Evolutionary conservation across 2,797 vertebrate genomes (phyloP), one percentile per base, ranked within the genome.

Genomic region (Dryobates pubescens): DNA sequence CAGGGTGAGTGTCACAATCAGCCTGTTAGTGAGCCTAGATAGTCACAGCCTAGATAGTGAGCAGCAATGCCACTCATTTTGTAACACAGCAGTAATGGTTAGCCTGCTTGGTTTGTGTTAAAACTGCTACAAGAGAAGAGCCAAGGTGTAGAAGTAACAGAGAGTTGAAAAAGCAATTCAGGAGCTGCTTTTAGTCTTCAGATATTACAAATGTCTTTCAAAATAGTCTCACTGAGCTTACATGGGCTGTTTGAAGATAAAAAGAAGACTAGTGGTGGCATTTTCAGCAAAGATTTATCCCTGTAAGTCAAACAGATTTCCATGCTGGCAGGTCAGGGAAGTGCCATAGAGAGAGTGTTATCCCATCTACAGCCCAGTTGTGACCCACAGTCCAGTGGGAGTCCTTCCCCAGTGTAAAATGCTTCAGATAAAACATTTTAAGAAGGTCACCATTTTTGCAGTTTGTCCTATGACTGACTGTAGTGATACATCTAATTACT

Each of bases 191-290:
- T 95, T 93, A 80, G 56, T 47, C 69, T 76, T 89, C 73, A 29
- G 79, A 34, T 83, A 63, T 61, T 78, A 73, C 91, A 92, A 67
- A 47, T 78, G 77, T 41, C 26, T 69, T 81, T 91, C 86, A 38
- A 86, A 88, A 83, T 70, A 78, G 63, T 73, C n/a, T 80, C 64
- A 89, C 47, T 86, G 77, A 75, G 67, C n/a, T 90, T 92, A 75
- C n/a, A 54, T 29, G 56, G 4, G 11, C 75, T 81, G 70, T 86
- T 94, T 79, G 89, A 86, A 95, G 82, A 88, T 86, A 76, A 90
- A 95, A 89, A 68, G 58, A 71, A 67, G 63, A 34, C 41, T 61
- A 83, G 69, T 13, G 6, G 38, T 91, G 23, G 53, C 14, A 65
- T 92, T 93, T 92, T 86, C 82, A 81, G 30, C 34, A 65, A 63